A percentile compares a stretch with the other conserved stretches of the same genome.
Evolutionary conservation across 2,888 invertebrate species (phyloP).

Genomic region (Lissonota sp.): DNA sequence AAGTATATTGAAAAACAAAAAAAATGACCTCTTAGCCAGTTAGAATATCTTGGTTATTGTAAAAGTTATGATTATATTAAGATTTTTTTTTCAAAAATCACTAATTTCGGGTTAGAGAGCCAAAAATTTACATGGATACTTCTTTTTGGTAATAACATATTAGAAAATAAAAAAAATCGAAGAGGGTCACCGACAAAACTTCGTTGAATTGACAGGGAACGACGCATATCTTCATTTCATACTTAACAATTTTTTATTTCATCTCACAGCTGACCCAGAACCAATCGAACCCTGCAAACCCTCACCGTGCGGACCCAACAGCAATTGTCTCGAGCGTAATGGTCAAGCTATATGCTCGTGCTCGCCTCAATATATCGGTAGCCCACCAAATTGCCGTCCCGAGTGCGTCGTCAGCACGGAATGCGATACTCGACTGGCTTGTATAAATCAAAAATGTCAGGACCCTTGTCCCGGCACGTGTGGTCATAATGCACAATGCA

Average conservation of each 20-base stretch:
- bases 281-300: slow-evolving; percentile 81
- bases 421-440: slow-evolving; percentile 83
- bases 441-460: slow-evolving; percentile 85
- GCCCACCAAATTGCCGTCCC: slow-evolving; percentile 83
- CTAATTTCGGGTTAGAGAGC: no score
- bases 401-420: slow-evolving; percentile 84
- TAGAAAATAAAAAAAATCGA: neutral
- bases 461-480: slow-evolving; percentile 85
- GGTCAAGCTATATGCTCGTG: slow-evolving; percentile 84
- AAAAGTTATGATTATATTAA: no score
- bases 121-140: no score
- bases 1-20: no score
- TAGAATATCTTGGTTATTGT: no score
- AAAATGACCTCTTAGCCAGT: no score
- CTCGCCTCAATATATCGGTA: slow-evolving; percentile 82
- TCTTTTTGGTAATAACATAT: no score
- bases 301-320: slow-evolving; percentile 85
- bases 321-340: slow-evolving; percentile 83
- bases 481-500: slow-evolving; percentile 84
- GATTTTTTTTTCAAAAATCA: no score
- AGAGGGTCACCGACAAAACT: neutral
- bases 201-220: slow-evolving; percentile 4
- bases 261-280: slow-evolving; percentile 61
- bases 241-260: slow-evolving; percentile 26
- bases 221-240: no score